Percentiles rank a stretch among this genome's conserved stretches.
phyloP scores from a whole-genome alignment of 2,797 vertebrate genomes.

The Neomorphus geoffroyi region DNA sequence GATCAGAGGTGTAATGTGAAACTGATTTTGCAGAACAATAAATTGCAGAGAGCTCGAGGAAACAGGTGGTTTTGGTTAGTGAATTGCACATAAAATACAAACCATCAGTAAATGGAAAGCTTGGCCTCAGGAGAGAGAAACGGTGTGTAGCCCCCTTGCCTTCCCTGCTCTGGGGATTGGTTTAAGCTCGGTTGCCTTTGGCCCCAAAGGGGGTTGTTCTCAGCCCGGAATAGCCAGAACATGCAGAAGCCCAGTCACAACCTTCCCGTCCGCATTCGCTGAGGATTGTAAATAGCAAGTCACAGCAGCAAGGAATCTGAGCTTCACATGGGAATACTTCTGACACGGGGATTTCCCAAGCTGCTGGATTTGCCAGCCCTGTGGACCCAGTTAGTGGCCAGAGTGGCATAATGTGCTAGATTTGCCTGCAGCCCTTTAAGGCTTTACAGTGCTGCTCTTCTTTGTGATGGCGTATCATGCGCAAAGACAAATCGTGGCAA shows the following conservation, averaged over 20 bases:
- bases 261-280: background rate
- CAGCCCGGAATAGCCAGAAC: slow-evolving; percentile 6
- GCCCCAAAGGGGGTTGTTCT: slow-evolving; percentile 29
- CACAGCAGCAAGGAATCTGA: background rate
- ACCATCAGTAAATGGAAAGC: slow-evolving; percentile 60
- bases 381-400: background rate
- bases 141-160: background rate
- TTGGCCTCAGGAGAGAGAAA: slow-evolving; percentile 40
- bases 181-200: slow-evolving; percentile 34
- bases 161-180: slow-evolving; percentile 20
- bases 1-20: slow-evolving; percentile 62
- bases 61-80: slow-evolving; percentile 67
- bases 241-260: slow-evolving; percentile 14
- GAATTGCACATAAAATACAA: slow-evolving; percentile 64
- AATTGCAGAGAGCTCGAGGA: slow-evolving; percentile 59
- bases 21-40: slow-evolving; percentile 69
- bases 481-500: background rate
- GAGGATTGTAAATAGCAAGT: background rate
- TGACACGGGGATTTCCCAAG: background rate
- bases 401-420: background rate
- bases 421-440: background rate
- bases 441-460: background rate
- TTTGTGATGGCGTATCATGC: background rate
- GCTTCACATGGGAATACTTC: background rate
- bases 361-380: background rate